Base-by-base conservation (phyloP, 2,888 invertebrate genomes). In the Erpobdella octoculata region DNA sequence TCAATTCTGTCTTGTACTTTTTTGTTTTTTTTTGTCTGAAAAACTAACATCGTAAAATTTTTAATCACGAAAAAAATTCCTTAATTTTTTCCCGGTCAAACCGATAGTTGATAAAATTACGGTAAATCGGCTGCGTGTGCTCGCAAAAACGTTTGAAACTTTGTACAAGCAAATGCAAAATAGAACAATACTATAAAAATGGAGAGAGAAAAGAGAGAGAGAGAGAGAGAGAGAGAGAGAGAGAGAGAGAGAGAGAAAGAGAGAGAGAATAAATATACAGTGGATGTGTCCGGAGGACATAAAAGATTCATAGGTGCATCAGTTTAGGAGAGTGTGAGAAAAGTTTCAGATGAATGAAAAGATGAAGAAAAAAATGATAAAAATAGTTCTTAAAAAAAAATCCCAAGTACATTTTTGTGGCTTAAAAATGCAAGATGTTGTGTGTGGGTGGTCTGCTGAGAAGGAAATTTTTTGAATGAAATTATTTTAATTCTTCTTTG, bases 301-400 rank as follows among this genome's bases (percentile, higher is more conserved):
- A 21, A 53, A 53, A 53, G 21, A 53, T 53, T 53, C 53, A 53
- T 53, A 12, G 53, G n/a, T n/a, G n/a, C n/a, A n/a, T n/a, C n/a
- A n/a, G n/a, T n/a, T n/a, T n/a, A n/a, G n/a, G n/a, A n/a, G n/a
- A n/a, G n/a, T n/a, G n/a, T n/a, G n/a, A n/a, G n/a, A n/a, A n/a
- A n/a, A n/a, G n/a, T n/a, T n/a, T n/a, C n/a, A n/a, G n/a, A n/a
- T n/a, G n/a, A n/a, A n/a, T n/a, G n/a, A n/a, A 41, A 9, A 18
- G 18, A 41, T 18, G 41, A 12, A 12, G 18, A 12, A 12, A 12
- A 12, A 18, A 18, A 41, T 41, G 41, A 41, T 12, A 12, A 41
- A 12, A 12, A 41, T 18, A 41, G 9, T 41, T 41, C 9, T 41
- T 9, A 41, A 41, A 9, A 41, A 12, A 9, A 41, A 9, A 18